phyloP scores from a whole-genome alignment of 2,888 invertebrate species.

The Tachina lurida region DNA sequence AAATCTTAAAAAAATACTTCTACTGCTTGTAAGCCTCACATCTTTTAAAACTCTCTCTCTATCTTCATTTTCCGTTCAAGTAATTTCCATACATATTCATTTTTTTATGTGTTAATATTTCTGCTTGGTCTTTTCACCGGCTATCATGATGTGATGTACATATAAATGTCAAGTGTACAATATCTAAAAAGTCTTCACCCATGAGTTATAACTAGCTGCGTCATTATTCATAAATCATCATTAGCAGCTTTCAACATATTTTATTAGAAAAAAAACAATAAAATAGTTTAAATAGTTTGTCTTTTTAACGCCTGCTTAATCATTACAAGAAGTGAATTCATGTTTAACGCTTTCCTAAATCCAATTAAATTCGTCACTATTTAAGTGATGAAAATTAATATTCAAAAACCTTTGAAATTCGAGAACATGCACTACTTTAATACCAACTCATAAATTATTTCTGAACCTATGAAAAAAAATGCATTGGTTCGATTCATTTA shows the following conservation, averaged over 20 bases:
- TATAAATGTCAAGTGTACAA: conserved; percentile 11
- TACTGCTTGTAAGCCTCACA: neutral
- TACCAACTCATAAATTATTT: too few relatives aligned
- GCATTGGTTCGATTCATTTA: too few relatives aligned
- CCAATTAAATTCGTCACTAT: too few relatives aligned
- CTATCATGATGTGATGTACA: neutral
- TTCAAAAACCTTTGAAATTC: too few relatives aligned
- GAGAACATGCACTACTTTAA: too few relatives aligned
- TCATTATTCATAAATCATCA: conserved; percentile 18
- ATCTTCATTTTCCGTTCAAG: neutral
- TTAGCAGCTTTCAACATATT: neutral
- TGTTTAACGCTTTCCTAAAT: too few relatives aligned
- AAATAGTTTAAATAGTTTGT: too few relatives aligned
- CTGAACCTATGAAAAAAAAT: too few relatives aligned
- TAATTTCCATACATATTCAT: neutral
- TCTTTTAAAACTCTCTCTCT: conserved; percentile 12
- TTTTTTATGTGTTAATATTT: neutral
- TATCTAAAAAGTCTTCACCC: neutral
- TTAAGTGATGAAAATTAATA: too few relatives aligned
- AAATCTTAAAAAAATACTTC: neutral
- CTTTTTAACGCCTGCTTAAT: too few relatives aligned
- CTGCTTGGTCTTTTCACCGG: neutral
- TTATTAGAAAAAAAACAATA: neutral
- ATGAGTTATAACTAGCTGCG: conserved; percentile 33
- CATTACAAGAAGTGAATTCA: too few relatives aligned